Evolutionary conservation across 2,888 invertebrate genomes (phyloP).

Genomic region (Micoletzkya japonica): DNA sequence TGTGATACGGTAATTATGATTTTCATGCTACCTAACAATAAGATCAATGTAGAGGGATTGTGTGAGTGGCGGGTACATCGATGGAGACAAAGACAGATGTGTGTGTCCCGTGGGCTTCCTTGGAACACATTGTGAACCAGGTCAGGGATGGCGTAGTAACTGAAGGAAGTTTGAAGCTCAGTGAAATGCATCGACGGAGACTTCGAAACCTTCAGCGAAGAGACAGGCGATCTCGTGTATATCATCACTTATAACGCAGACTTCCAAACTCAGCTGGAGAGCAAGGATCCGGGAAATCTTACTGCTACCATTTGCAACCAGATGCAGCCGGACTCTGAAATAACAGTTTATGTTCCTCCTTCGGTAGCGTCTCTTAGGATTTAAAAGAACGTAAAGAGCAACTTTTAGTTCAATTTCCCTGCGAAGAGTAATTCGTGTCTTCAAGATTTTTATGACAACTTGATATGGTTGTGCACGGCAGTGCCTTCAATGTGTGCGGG

Average conservation of each 20-base stretch:
- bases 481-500: not conserved
- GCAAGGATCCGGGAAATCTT: not conserved
- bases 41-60: not conserved
- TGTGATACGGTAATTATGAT: not conserved
- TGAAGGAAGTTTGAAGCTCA: not conserved
- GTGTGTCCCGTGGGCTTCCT: constrained; percentile 12
- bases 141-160: not conserved
- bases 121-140: constrained; percentile 21
- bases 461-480: not conserved
- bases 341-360: no score
- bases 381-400: not conserved
- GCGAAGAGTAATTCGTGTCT: not conserved
- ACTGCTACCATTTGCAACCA: not conserved
- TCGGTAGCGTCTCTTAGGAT: not conserved
- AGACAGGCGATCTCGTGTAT: not conserved
- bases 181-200: constrained; percentile 5
- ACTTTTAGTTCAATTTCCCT: not conserved
- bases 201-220: not conserved
- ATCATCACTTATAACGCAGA: constrained; percentile 17
- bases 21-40: not conserved
- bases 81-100: not conserved
- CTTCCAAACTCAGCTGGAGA: not conserved
- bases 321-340: no score
- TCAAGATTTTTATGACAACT: not conserved
- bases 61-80: not conserved